A percentile compares a stretch with the other conserved stretches of the same genome.
These are phyloP conservation scores for Psilanteris sp. DNA, from an alignment of 1,140 invertebrate species.

Conservation along the genomic window DNA sequence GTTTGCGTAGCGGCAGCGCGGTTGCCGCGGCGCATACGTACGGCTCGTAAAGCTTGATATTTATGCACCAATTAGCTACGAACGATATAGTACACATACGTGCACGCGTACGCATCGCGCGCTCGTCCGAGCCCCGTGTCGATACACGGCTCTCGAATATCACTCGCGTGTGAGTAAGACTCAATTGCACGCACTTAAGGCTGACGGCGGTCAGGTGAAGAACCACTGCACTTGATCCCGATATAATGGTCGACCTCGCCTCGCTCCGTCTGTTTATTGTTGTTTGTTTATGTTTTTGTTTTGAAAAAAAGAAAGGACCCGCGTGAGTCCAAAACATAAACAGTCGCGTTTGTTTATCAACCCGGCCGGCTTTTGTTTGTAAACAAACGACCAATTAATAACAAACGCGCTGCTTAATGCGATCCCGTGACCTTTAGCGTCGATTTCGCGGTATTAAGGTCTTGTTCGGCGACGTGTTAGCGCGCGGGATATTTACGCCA, in stretches of 20 bases:
- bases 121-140: slow-evolving; percentile 21
- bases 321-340: too few species aligned
- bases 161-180: slow-evolving; percentile 30
- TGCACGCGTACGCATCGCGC: slow-evolving; percentile 47
- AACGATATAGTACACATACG: slow-evolving; percentile 67
- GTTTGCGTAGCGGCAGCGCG: slow-evolving; percentile 71
- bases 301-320: too few species aligned
- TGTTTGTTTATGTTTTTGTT: too few species aligned
- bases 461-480: slow-evolving; percentile 3
- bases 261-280: too few species aligned
- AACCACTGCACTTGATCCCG: neutral
- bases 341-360: neutral
- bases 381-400: too few species aligned
- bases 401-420: too few species aligned
- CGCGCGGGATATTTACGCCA: slow-evolving; percentile 7
- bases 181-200: slow-evolving; percentile 29
- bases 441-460: slow-evolving; percentile 33
- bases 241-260: neutral
- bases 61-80: slow-evolving; percentile 78
- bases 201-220: slow-evolving; percentile 4
- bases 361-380: too few species aligned
- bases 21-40: slow-evolving; percentile 63
- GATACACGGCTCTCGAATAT: slow-evolving; percentile 37
- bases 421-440: slow-evolving; percentile 16
- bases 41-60: slow-evolving; percentile 74